A percentile compares a stretch with the other conserved stretches of the same genome.
Conservation (phyloP, 2,888 invertebrate genomes). For the Elmis aenea region DNA sequence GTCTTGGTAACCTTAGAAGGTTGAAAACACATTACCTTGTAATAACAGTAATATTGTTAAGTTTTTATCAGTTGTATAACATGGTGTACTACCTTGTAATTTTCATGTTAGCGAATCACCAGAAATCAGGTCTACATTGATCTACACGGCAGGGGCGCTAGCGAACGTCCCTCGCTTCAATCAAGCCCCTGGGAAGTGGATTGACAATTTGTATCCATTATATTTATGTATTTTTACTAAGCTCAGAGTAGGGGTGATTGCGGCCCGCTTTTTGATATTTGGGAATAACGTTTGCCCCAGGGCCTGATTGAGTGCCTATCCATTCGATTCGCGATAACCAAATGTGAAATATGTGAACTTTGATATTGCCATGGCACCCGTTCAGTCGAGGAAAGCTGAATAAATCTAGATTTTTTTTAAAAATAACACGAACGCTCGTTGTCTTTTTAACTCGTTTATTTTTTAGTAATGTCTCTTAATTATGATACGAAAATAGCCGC, state of each 20-base stretch:
- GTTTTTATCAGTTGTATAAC: conserved; percentile 23
- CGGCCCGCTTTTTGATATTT: conserved; percentile 36
- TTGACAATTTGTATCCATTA: conserved; percentile 46
- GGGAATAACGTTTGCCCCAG: conserved; percentile 38
- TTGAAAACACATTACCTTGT: no score
- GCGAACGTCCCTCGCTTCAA: conserved; percentile 33
- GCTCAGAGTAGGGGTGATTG: conserved; percentile 34
- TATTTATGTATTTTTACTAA: conserved; percentile 45
- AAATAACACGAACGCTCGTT: no score
- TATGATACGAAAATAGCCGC: no score
- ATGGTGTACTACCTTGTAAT: conserved; percentile 31
- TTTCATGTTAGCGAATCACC: conserved; percentile 32
- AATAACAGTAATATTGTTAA: conserved; percentile 17
- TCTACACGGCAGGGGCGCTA: conserved; percentile 25
- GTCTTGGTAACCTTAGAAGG: no score
- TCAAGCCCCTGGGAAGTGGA: conserved; percentile 42
- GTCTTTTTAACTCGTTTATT: no score
- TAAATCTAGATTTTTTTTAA: conserved; percentile 20
- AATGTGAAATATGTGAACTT: conserved; percentile 41
- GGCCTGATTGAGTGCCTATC: conserved; percentile 37
- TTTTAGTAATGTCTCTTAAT: no score
- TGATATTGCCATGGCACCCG: conserved; percentile 33
- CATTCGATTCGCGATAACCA: conserved; percentile 40
- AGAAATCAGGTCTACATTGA: conserved; percentile 29
- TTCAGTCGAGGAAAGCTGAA: conserved; percentile 20